phyloP scores from a whole-genome alignment of 2,888 invertebrate genomes.

The Ctenicera cuprea region DNA sequence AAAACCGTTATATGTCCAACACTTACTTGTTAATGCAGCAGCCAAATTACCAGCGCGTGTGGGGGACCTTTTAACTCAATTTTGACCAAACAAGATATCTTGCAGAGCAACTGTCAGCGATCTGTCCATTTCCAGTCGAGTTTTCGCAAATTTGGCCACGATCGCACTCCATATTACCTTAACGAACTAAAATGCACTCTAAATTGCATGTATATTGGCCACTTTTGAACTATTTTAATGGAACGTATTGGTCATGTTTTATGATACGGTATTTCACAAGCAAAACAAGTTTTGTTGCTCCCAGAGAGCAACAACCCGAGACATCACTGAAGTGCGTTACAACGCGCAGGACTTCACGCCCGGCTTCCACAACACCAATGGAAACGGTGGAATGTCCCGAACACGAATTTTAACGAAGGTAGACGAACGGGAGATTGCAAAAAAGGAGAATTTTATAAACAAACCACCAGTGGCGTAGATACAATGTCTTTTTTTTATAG shows the following conservation, averaged over 20 bases:
- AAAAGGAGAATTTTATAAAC: background rate
- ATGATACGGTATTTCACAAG: conserved; percentile 49
- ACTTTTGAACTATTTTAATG: conserved; percentile 18
- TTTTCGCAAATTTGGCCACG: conserved; percentile 44
- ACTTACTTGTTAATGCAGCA: conserved; percentile 40
- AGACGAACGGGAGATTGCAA: background rate
- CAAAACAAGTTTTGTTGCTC: conserved; percentile 56
- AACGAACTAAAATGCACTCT: conserved; percentile 8
- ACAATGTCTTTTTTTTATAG: too few relatives aligned
- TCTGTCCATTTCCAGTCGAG: conserved; percentile 42
- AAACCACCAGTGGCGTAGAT: background rate
- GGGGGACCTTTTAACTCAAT: conserved; percentile 35
- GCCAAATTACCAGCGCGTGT: conserved; percentile 24
- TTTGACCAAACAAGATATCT: conserved; percentile 44
- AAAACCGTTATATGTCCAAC: conserved; percentile 29
- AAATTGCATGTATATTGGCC: background rate
- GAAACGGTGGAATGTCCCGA: conserved; percentile 2
- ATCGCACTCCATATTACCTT: conserved; percentile 41
- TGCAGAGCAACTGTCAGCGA: conserved; percentile 44
- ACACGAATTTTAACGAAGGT: conserved; percentile 24
- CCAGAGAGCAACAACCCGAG: conserved; percentile 66
- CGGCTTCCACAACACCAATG: conserved; percentile 52
- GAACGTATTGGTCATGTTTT: conserved; percentile 45
- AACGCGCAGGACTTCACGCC: conserved; percentile 60
- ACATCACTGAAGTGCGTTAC: conserved; percentile 61